phyloP scores from a whole-genome alignment of 30 jellyfish, hydroid and myxozoan genomes.

The Hydra vulgaris region DNA sequence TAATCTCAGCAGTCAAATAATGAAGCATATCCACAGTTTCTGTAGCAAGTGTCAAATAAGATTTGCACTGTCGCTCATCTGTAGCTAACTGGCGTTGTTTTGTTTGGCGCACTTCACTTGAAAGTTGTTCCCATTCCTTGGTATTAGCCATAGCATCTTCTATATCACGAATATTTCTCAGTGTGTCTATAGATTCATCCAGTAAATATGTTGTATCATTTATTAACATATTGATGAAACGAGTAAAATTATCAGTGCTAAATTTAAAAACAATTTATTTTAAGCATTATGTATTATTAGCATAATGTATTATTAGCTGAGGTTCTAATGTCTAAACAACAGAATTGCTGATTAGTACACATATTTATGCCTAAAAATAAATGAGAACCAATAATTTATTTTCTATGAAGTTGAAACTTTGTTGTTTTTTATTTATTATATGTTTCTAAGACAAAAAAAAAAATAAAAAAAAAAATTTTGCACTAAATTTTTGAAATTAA shows the following conservation, averaged over 20 bases:
- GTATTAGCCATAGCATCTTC: conserved; percentile 73
- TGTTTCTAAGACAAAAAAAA: background rate
- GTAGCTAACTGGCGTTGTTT: conserved; percentile 86
- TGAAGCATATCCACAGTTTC: conserved; percentile 87
- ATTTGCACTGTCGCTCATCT: conserved; percentile 82
- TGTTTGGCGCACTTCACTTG: conserved; percentile 60
- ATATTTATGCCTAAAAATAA: too few species aligned
- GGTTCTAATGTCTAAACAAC: too few species aligned
- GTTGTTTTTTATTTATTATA: too few species aligned
- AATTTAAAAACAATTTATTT: background rate
- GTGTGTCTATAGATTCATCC: conserved; percentile 85
- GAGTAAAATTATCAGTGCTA: conserved; percentile 62
- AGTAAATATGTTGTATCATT: conserved; percentile 72
- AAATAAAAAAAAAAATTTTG: too few species aligned
- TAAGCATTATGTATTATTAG: background rate
- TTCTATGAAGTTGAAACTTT: too few species aligned
- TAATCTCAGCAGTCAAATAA: conserved; percentile 57
- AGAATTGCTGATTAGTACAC: too few species aligned
- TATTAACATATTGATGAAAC: conserved; percentile 76
- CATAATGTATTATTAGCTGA: too few species aligned
- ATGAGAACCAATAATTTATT: too few species aligned
- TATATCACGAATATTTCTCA: conserved; percentile 75
- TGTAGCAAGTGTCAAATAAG: conserved; percentile 74
- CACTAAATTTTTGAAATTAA: too few species aligned
- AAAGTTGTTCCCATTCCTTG: conserved; percentile 71